phyloP scores from a whole-genome alignment of 2,888 invertebrate species.

The Drosophila sordidapex region DNA sequence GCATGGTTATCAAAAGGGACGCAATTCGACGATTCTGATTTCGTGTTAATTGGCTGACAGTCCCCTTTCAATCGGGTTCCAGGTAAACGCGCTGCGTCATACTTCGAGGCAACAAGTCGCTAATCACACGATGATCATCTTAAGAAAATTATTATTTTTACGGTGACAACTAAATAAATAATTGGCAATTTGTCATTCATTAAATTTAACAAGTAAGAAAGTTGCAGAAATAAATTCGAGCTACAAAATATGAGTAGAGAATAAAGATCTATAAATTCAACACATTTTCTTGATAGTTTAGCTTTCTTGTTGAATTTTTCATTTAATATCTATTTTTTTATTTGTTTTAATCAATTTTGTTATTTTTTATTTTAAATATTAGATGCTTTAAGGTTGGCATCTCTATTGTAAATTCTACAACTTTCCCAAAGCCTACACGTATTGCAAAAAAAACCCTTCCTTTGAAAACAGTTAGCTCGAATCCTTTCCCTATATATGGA shows the following conservation, averaged over 20 bases:
- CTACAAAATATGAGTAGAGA: not conserved
- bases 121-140: not conserved
- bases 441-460: not conserved
- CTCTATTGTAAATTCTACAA: not conserved
- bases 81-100: constrained; percentile 11
- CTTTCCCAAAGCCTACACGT: not conserved
- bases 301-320: not conserved
- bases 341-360: not conserved
- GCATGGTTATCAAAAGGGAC: constrained; percentile 11
- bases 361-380: not conserved
- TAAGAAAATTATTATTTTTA: constrained; percentile 13
- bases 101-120: not conserved
- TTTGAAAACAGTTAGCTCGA: not conserved
- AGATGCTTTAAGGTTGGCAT: not conserved
- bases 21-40: not conserved
- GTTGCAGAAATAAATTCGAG: not conserved
- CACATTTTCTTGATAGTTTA: not conserved
- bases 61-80: not conserved
- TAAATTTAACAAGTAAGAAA: not conserved
- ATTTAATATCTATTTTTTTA: not conserved
- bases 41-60: constrained; percentile 7
- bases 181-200: constrained; percentile 7
- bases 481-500: not conserved
- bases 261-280: not conserved
- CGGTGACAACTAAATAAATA: constrained; percentile 8